These are phyloP conservation scores for Drosophila ambigua DNA, from an alignment of 1,140 invertebrate species.

Conservation along the genomic window DNA sequence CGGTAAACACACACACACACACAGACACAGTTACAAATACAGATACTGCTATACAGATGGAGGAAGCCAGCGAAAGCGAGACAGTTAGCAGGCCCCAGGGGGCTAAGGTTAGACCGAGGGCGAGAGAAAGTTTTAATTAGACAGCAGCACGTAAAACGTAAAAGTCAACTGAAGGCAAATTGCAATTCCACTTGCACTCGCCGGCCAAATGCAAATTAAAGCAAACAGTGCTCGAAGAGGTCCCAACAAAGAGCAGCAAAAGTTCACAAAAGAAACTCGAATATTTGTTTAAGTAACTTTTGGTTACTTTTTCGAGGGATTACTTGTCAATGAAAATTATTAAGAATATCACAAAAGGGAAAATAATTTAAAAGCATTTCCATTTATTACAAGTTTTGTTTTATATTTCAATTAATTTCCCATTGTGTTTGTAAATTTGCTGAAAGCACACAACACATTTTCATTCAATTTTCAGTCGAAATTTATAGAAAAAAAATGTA, in stretches of 20 bases:
- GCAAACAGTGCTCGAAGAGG: constrained; percentile 44
- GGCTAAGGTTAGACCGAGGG: constrained; percentile 1
- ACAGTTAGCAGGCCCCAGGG: constrained; percentile 31
- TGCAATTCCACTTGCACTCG: constrained; percentile 68
- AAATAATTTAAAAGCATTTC: too few relatives aligned
- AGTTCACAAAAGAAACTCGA: constrained; percentile 26
- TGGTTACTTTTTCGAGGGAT: constrained; percentile 14
- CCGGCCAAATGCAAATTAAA: constrained; percentile 65
- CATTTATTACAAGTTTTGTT: too few relatives aligned
- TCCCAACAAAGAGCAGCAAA: constrained; percentile 20
- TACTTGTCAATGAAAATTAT: constrained; percentile 26
- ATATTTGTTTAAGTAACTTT: constrained; percentile 21
- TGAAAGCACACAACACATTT: too few relatives aligned
- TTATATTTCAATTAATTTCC: too few relatives aligned
- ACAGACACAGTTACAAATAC: not conserved
- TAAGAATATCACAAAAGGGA: too few relatives aligned
- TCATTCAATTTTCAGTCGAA: too few relatives aligned
- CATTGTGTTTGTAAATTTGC: too few relatives aligned
- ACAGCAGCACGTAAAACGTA: constrained; percentile 65
- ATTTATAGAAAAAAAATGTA: too few relatives aligned
- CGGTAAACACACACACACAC: constrained; percentile 3
- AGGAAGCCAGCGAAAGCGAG: not conserved
- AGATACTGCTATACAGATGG: not conserved
- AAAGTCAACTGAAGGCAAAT: constrained; percentile 70
- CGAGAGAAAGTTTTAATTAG: constrained; percentile 74